Evolutionary conservation across 2,113 vertebrate species (phyloP), one percentile per base, ranked within the genome.

Genomic region (Colistium nudipinnis): DNA sequence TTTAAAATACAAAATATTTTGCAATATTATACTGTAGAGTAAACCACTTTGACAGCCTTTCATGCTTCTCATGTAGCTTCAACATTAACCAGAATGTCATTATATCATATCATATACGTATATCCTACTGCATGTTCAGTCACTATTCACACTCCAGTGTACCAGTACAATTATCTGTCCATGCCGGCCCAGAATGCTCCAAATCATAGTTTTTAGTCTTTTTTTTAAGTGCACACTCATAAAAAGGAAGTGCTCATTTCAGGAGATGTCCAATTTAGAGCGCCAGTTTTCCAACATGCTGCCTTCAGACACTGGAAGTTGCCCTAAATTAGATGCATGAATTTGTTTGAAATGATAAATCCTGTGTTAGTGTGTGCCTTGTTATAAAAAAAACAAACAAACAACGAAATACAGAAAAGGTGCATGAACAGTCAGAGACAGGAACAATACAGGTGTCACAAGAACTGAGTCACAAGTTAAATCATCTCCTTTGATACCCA

Each of bases 1-100:
- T 91, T 92, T 94, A 92, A 93, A 93, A 96, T 96, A 96, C 94
- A 97, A 96, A 97, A 95, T 94, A 93, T 91, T 92, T 94, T 91
- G 93, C 90, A 92, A 93, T 87, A 86, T 89, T 90, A 95, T 93
- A 94, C 93, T 74, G 76, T 94, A 80, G 84, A 94, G 92, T 93
- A 93, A 93, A 93, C 91, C 92, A 89, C 91, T 87, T 91, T 82
- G 89, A 93, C 93, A 94, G 90, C 89, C 92, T 86, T 89, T 94
- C 94, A 95, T 95, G 94, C 94, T 94, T 93, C 91, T 90, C 86
- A 82, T 88, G 92, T 93, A 91, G 91, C 85, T 89, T 93, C 88
- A 94, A 92, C 90, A 91, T 88, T 86, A 76, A 91, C 88, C 89
- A 92, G 87, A 90, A 88, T 84, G 82, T 90, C 80, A 87, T 78